phyloP scores from a whole-genome alignment of 30 jellyfish, hydroid and myxozoan genomes.

The Aurelia sp. region DNA sequence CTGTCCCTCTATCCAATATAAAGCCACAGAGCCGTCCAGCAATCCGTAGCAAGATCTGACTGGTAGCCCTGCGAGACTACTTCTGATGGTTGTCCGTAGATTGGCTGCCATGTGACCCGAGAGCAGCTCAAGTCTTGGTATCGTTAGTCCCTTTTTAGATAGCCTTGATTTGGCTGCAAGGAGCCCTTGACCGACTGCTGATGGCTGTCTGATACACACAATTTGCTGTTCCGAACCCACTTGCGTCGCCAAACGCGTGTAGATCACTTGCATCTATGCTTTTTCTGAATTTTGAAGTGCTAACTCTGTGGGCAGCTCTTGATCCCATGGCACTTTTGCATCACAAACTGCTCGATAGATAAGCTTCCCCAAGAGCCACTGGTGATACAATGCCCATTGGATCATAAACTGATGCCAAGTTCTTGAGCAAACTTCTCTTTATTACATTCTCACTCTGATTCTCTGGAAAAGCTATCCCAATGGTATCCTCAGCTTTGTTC shows the following conservation, averaged over 20 bases:
- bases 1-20: slow-evolving; percentile 67
- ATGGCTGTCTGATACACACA: slow-evolving; percentile 25
- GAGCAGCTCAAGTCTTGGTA: slow-evolving; percentile 40
- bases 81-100: slow-evolving; percentile 17
- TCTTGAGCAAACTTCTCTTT: slow-evolving; percentile 55
- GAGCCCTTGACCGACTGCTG: slow-evolving; percentile 13
- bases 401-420: slow-evolving; percentile 59
- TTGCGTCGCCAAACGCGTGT: slow-evolving; percentile 62
- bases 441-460: slow-evolving; percentile 1
- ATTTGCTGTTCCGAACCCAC: slow-evolving; percentile 45
- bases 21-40: slow-evolving; percentile 78
- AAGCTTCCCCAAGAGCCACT: slow-evolving; percentile 45
- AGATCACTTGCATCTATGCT: slow-evolving; percentile 18
- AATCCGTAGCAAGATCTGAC: slow-evolving; percentile 32
- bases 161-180: slow-evolving; percentile 34
- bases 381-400: slow-evolving; percentile 71
- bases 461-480: slow-evolving; percentile 36
- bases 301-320: slow-evolving; percentile 20
- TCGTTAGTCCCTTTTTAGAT: slow-evolving; percentile 45
- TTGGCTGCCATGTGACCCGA: slow-evolving; percentile 65
- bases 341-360: slow-evolving; percentile 59
- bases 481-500: slow-evolving; percentile 47
- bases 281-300: slow-evolving; percentile 14
- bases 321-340: slow-evolving; percentile 47
- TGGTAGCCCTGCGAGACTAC: not conserved